Base-by-base conservation (phyloP, 2,113 vertebrate species). In the Tetrax tetrax region DNA sequence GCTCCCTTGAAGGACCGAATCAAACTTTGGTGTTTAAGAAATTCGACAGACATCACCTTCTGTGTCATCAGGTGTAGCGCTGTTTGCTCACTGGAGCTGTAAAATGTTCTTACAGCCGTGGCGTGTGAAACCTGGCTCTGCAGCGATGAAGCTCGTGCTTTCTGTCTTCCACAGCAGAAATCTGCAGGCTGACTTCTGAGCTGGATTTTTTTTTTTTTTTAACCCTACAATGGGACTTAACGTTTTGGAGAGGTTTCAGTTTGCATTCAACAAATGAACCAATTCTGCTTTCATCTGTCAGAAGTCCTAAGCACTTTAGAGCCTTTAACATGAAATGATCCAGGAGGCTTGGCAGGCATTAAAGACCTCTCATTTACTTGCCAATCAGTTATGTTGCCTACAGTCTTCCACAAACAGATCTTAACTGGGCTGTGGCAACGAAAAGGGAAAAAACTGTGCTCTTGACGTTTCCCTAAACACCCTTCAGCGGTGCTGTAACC, bases 301-400 rank as follows among this genome's bases (percentile, higher is more conserved):
- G 41, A 87, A 93, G 66, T 94, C 82, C 70, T 69, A 51, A 3
- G 7, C n/a, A 45, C 38, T 94, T 90, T 57, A 71, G 66, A 95
- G 71, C 57, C 78, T 90, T 94, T 91, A 72, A 90, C 77, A 31
- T 60, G 22, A 72, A 90, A 76, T 65, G 48, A 85, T 87, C 93
- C 48, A 14, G 70, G 75, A 66, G 70, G 66, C 66, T 96, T 66
- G 87, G 81, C 66, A 51, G 84, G 57, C 47, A 85, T 95, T 93
- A 96, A 87, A 86, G 61, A 37, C n/a, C 41, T 76, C 78, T 94
- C 81, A 77, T 88, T 96, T 87, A 63, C 54, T 65, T 95, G 81
- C 81, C 0, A 7, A 65, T 83, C 84, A 80, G 75, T 88, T 82
- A 53, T 27, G 28, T 63, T 96, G 74, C 74, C 96, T 84, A 47